Base-by-base conservation (phyloP, 2,888 invertebrate genomes). In the Argyresthia albistria region DNA sequence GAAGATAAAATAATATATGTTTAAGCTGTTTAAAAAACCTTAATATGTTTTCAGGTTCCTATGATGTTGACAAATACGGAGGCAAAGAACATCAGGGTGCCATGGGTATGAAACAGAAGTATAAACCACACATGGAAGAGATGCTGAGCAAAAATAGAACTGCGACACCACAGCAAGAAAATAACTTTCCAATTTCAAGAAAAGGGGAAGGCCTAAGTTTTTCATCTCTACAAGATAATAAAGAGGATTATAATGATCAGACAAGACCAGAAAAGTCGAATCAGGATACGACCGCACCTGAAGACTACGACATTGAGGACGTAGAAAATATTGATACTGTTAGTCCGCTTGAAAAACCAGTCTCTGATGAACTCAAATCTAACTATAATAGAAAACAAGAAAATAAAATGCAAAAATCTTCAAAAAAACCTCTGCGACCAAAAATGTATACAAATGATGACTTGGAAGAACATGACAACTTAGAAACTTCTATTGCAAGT, bases 31-130 rank as follows among this genome's bases (percentile, higher is more conserved):
- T 11, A 46, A 52, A 46, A 15, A 12, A 35, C 46, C 47, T 50
- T 51, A 14, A 8, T 50, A 25, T 39, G 43, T 55, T 69, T 69
- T 7, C 63, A 84, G 84, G 84, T 46, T 74, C 69, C 14, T 86
- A 84, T 11, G 67, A 80, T 54, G 80, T 78, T 54, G 60, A 57
- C 3, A 84, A 81, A 59, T 83, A 84, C 59, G 84, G 83, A 10
- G 59, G 79, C 43, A 65, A 65, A 16, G 73, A 71, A 54, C 78
- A 81, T 53, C 63, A 70, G 57, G 59, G 58, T 8, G 52, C 57
- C 10, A 46, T n/a, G 46, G 35, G 25, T 11, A 15, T 6, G 2
- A 6, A 25, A 25, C 3, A 25, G 25, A 2, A 35, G 0, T 35
- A 35, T 10, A 35, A 16, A 25, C 35, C 46, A 46, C 35, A 10